A percentile compares a stretch with the other conserved stretches of the same genome.
Evolutionary conservation across 2,113 vertebrate species (phyloP).

Genomic region (Zosterops japonicus): DNA sequence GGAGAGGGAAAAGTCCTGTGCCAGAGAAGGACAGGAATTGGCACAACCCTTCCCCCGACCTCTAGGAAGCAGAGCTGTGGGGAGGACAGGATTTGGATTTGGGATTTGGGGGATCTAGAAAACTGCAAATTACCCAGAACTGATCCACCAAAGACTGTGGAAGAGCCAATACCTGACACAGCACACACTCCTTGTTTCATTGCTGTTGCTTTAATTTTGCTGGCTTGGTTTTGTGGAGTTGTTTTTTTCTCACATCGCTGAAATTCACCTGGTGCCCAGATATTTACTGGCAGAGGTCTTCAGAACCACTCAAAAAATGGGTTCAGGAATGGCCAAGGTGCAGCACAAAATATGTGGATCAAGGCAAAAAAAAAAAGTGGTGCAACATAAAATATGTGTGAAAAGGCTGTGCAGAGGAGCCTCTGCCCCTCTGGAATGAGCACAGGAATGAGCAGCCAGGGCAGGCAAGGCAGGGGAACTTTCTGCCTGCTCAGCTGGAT

Average conservation of each 20-base stretch:
- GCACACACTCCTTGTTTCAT: not conserved
- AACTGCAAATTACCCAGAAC: not conserved
- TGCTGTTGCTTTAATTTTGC: not conserved
- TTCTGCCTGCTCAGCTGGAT: not conserved
- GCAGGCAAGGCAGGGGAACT: not conserved
- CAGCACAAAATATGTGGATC: too few species aligned
- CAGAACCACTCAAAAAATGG: not conserved
- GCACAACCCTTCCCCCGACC: not conserved
- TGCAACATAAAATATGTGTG: too few species aligned
- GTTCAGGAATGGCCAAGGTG: not conserved
- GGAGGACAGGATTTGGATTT: not conserved
- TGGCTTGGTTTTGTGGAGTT: too few species aligned
- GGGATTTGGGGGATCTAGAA: not conserved
- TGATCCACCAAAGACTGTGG: not conserved
- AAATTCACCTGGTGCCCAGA: not conserved
- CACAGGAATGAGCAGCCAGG: not conserved
- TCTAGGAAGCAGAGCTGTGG: not conserved
- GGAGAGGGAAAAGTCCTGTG: not conserved
- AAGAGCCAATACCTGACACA: not conserved
- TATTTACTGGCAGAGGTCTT: not conserved
- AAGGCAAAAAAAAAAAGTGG: too few species aligned
- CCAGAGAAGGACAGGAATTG: not conserved
- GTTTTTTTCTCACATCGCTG: not conserved
- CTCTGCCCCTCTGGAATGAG: not conserved
- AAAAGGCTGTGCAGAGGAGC: not conserved